Percentiles rank a stretch among this genome's conserved stretches.
These are phyloP conservation scores for Anoura caudifer DNA, from an alignment of 2,113 vertebrate species.

Conservation along the genomic window DNA sequence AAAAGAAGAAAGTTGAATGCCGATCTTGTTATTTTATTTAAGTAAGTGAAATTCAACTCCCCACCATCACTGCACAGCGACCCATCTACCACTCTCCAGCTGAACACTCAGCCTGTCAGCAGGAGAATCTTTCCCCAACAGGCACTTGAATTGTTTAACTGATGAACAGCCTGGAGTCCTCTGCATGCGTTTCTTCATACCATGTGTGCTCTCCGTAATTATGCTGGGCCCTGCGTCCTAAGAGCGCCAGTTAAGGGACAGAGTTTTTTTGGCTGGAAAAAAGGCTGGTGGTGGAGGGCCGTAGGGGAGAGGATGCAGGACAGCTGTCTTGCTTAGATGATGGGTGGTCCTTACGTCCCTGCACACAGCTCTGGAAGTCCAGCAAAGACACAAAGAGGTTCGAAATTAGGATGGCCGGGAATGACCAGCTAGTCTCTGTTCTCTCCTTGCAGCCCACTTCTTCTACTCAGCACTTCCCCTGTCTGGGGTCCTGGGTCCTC, in stretches of 20 bases:
- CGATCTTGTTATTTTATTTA: not conserved
- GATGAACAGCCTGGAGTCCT: not conserved
- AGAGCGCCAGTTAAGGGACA: not conserved
- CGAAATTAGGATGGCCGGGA: not conserved
- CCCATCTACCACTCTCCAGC: not conserved
- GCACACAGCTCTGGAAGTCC: not conserved
- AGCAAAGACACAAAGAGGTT: not conserved
- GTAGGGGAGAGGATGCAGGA: not conserved
- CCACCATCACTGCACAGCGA: not conserved
- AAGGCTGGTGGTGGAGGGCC: not conserved
- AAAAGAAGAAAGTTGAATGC: not conserved
- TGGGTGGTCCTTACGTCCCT: not conserved
- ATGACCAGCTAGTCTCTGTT: not conserved
- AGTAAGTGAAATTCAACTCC: not conserved
- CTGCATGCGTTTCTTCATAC: not conserved
- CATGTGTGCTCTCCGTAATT: not conserved
- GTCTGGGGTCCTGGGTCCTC: not conserved
- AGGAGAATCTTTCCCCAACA: not conserved
- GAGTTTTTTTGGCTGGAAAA: not conserved
- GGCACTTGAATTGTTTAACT: not conserved
- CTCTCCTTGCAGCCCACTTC: not conserved
- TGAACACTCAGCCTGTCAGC: not conserved
- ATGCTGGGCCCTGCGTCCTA: not conserved
- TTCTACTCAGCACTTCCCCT: not conserved
- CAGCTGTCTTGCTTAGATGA: not conserved